Evolutionary conservation across 2,797 vertebrate genomes (phyloP).

Genomic region (Taeniopygia guttata): DNA sequence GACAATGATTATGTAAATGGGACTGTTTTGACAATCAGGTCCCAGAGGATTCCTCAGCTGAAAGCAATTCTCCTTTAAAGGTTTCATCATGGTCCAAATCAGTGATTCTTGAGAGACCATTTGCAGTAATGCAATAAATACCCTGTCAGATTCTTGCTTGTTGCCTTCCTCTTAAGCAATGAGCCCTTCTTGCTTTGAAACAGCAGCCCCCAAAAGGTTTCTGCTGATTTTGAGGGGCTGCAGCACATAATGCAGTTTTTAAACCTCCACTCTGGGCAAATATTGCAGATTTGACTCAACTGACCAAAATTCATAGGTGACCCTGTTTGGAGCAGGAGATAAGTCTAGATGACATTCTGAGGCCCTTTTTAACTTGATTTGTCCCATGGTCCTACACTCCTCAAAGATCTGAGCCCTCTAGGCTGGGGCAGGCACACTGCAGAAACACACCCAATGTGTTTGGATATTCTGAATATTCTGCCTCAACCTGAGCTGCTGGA

Average conservation of each 20-base stretch:
- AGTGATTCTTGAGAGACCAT: neutral
- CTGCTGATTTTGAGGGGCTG: neutral
- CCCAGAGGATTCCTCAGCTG: slow-evolving; percentile 24
- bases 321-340: neutral
- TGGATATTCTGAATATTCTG: neutral
- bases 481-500: neutral
- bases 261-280: neutral
- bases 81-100: slow-evolving; percentile 24
- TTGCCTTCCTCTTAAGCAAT: neutral
- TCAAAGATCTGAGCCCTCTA: neutral
- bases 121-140: neutral
- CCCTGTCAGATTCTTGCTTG: neutral
- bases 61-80: slow-evolving; percentile 52
- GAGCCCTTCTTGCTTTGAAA: neutral
- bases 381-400: neutral
- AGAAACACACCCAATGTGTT: neutral
- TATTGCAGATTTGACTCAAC: neutral
- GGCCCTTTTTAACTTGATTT: neutral
- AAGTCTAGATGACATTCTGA: neutral
- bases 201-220: neutral
- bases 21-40: slow-evolving; percentile 6
- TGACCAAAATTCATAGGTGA: neutral
- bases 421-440: neutral
- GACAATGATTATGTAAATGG: slow-evolving; percentile 51
- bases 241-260: neutral